Conservation (phyloP, 92 coral and sea anemone species). For the Pocillopora grandis region DNA sequence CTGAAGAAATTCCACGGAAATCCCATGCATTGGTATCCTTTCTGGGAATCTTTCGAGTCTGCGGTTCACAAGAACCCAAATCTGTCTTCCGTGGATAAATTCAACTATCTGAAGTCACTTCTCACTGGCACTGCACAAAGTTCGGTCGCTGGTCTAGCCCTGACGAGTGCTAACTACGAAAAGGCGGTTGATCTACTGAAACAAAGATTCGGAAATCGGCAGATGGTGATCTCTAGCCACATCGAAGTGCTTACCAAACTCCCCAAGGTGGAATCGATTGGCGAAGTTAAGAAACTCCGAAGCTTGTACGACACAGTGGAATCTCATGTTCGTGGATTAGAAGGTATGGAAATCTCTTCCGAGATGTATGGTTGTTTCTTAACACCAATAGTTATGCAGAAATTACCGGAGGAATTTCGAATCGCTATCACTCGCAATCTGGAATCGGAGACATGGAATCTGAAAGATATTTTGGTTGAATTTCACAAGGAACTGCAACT, state of each 20-base stretch:
- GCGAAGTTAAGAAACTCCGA: not conserved
- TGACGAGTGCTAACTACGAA: constrained; percentile 36
- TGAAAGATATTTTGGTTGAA: constrained; percentile 34
- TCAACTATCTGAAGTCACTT: constrained; percentile 23
- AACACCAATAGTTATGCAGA: constrained; percentile 35
- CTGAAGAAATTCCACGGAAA: too few relatives aligned
- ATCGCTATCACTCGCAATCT: constrained; percentile 33
- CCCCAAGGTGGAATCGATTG: constrained; percentile 8
- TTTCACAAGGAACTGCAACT: constrained; percentile 41
- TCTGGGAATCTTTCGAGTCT: too few relatives aligned
- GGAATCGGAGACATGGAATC: constrained; percentile 30
- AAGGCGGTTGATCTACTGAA: constrained; percentile 39
- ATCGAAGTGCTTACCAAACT: constrained; percentile 47
- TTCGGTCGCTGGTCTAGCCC: constrained; percentile 18
- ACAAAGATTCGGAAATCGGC: constrained; percentile 47
- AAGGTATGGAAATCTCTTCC: not conserved
- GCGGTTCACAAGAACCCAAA: constrained; percentile 29
- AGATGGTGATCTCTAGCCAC: constrained; percentile 47
- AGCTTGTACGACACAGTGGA: not conserved
- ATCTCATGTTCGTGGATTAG: too few relatives aligned
- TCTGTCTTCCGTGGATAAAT: not conserved
- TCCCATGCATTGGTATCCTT: too few relatives aligned
- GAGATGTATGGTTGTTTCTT: constrained; percentile 39
- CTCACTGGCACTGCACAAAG: constrained; percentile 29
- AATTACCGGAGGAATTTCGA: constrained; percentile 42